A percentile compares a stretch with the other conserved stretches of the same genome.
These are phyloP conservation scores for Cephalopachus bancanus DNA, from an alignment of 2,797 vertebrate species.

Conservation along the genomic window DNA sequence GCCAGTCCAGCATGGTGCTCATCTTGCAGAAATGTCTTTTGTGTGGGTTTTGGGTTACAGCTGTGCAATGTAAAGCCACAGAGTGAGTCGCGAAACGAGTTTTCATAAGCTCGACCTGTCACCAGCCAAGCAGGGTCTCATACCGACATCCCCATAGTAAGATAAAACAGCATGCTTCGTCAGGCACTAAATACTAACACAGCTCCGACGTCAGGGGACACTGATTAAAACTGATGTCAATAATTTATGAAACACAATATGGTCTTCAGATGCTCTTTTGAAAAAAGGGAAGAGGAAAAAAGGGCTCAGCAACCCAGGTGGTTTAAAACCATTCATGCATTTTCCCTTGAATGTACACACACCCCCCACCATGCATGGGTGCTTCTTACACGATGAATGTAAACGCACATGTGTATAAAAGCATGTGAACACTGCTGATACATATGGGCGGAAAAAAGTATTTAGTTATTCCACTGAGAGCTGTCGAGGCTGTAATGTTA, in stretches of 20 bases:
- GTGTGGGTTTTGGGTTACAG: constrained; percentile 84
- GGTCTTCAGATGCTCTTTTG: constrained; percentile 83
- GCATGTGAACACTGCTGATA: constrained; percentile 64
- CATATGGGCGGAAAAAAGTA: constrained; percentile 77
- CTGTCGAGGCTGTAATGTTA: constrained; percentile 66
- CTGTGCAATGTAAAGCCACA: constrained; percentile 71
- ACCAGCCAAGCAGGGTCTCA: constrained; percentile 75
- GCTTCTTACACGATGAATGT: constrained; percentile 66
- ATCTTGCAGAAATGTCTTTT: constrained; percentile 78
- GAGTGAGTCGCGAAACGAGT: constrained; percentile 82
- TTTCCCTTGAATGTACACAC: constrained; percentile 67
- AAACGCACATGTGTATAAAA: constrained; percentile 71
- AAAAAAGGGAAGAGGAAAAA: background rate
- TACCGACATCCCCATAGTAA: constrained; percentile 77
- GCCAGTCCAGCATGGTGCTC: constrained; percentile 62
- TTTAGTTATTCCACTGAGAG: constrained; percentile 73
- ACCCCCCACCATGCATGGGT: constrained; percentile 66
- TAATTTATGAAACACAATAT: constrained; percentile 86
- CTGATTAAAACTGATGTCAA: constrained; percentile 85
- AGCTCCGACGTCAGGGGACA: constrained; percentile 77
- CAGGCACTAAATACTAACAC: constrained; percentile 83
- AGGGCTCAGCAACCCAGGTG: constrained; percentile 78
- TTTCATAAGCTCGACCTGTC: constrained; percentile 83
- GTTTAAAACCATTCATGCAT: constrained; percentile 78
- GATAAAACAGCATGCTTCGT: constrained; percentile 82